Evolutionary conservation across 2,888 invertebrate genomes (phyloP), one percentile per base, ranked within the genome.

Genomic region (Thecophora atra): DNA sequence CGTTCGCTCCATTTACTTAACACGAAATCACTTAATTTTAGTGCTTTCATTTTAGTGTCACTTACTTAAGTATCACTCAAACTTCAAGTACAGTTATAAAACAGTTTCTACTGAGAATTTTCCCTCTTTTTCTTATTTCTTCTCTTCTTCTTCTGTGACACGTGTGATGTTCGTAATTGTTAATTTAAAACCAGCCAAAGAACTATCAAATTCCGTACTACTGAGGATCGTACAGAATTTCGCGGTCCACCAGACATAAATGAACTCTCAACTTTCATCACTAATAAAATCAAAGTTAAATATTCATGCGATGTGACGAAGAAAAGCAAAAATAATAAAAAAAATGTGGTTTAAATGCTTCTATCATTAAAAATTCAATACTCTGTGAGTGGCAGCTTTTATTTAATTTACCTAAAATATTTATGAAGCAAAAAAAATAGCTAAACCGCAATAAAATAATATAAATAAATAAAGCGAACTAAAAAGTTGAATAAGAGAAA

Each of bases 51-150:
- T 54, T 54, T 54, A 19, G 54, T 54, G 47, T 47, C 47, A n/a
- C 47, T n/a, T 15, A 47, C 17, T 47, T 54, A 5, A 54, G 54
- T 2, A 24, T 21, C 21, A 54, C 54, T n/a, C 54, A 7, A 54
- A 54, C 54, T 54, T 54, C 30, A 54, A 54, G 54, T 17, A 21
- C 21, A 1, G 54, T 19, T 54, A 54, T 54, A 54, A 54, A 54
- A 54, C 24, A 4, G 11, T 24, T 5, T 21, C 21, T 11, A 54
- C 54, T 21, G 11, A 54, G 21, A 54, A 21, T 47, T 47, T 4
- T 47, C 13, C 4, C 47, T 47, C 47, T 47, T 17, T 11, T 30
- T 30, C 30, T 8, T 8, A 4, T 30, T 30, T 8, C 5, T 6
- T 30, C 30, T 30, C 30, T 30, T 30, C 8, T 30, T 8, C 30